Evolutionary conservation across 2,797 vertebrate genomes (phyloP).

Genomic region (Pseudotriccus pelzelni): DNA sequence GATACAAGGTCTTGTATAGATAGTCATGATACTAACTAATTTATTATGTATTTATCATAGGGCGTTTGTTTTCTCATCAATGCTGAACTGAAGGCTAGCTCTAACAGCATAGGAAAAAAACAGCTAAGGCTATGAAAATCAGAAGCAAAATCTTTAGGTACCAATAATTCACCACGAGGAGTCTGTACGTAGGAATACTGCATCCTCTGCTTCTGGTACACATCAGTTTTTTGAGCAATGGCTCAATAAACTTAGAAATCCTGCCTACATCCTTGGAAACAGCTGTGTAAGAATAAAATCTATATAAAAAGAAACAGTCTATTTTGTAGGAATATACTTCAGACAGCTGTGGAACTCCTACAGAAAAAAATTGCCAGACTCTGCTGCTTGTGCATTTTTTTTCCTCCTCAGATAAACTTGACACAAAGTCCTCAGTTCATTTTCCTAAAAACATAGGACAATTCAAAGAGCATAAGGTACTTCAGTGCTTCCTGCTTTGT

Average conservation of each 20-base stretch:
- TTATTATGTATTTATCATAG: neutral
- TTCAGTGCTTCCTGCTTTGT: neutral
- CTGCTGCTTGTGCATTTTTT: neutral
- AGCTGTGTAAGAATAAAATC: neutral
- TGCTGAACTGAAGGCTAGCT: neutral
- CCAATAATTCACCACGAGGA: neutral
- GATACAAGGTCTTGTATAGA: neutral
- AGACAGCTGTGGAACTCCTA: neutral
- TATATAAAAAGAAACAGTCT: neutral
- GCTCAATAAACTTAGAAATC: neutral
- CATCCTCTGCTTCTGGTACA: neutral
- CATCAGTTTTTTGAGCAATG: neutral
- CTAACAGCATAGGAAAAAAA: neutral
- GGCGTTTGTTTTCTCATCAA: neutral
- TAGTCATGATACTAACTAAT: neutral
- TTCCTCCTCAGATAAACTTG: neutral
- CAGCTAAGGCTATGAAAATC: neutral
- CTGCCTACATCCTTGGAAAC: neutral
- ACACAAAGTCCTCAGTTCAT: neutral
- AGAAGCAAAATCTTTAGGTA: neutral
- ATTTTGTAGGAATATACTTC: neutral
- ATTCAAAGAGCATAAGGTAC: neutral
- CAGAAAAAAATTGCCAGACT: neutral
- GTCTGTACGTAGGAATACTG: neutral
- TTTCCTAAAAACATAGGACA: neutral